Conservation (phyloP, 2,888 invertebrate species). For the Papilio demoleus region DNA sequence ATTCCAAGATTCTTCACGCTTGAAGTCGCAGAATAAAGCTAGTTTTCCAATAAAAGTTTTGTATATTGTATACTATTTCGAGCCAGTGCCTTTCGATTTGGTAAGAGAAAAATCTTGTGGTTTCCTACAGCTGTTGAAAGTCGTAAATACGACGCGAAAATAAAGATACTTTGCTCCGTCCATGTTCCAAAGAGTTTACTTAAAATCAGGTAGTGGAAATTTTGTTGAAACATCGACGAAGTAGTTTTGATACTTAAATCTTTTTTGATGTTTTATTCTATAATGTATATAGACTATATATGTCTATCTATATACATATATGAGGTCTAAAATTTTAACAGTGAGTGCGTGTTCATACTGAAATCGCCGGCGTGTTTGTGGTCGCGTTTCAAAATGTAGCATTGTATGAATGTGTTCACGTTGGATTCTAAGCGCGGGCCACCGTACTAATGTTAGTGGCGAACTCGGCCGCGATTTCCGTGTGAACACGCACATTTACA, state of each 20-base stretch:
- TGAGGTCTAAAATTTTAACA: too few species aligned
- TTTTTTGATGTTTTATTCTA: too few species aligned
- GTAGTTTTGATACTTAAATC: not conserved
- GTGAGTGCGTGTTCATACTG: too few species aligned
- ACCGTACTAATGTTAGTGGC: too few species aligned
- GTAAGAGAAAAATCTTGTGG: not conserved
- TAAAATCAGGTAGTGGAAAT: not conserved
- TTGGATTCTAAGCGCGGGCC: too few species aligned
- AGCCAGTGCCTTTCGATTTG: not conserved
- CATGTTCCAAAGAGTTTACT: not conserved
- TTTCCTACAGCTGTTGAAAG: not conserved
- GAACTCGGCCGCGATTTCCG: too few species aligned
- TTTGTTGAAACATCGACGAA: not conserved
- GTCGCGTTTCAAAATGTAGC: too few species aligned
- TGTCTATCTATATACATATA: too few species aligned
- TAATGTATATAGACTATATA: too few species aligned
- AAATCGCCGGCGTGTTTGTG: too few species aligned
- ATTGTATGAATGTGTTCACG: too few species aligned
- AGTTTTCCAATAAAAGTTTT: constrained; percentile 12
- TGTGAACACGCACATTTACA: too few species aligned
- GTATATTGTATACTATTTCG: not conserved
- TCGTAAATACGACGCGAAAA: not conserved
- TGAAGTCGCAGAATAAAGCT: constrained; percentile 3
- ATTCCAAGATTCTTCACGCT: not conserved
- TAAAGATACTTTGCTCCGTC: not conserved